These are phyloP conservation scores for Drosophila imparisetae DNA, from an alignment of 2,888 invertebrate species.

Conservation along the genomic window DNA sequence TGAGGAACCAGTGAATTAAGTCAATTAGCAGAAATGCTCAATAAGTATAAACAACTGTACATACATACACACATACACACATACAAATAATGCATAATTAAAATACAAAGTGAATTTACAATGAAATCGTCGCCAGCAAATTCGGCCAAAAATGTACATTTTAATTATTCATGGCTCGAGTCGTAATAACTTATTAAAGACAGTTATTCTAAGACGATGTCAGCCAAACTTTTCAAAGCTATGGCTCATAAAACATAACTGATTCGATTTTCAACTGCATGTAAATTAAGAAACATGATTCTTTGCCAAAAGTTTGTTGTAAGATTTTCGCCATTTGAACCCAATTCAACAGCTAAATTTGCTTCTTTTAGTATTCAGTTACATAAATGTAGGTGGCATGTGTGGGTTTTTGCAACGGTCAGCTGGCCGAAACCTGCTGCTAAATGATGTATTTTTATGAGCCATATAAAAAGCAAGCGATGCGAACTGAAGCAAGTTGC, in stretches of 20 bases:
- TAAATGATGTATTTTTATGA: slow-evolving; percentile 41
- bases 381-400: not conserved
- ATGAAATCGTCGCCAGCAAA: slow-evolving; percentile 6
- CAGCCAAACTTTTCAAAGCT: not conserved
- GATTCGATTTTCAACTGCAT: not conserved
- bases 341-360: not conserved
- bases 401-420: slow-evolving; percentile 21
- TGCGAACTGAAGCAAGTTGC: not conserved
- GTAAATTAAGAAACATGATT: not conserved
- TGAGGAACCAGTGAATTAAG: slow-evolving; percentile 14
- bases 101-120: slow-evolving; percentile 27
- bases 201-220: not conserved
- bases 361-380: not conserved
- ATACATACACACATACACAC: no score
- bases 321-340: not conserved
- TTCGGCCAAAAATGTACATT: not conserved
- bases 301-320: not conserved
- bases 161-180: slow-evolving; percentile 7
- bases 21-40: slow-evolving; percentile 32
- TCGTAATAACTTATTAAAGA: not conserved
- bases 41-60: not conserved
- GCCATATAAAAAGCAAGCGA: slow-evolving; percentile 21
- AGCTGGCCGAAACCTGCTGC: slow-evolving; percentile 17
- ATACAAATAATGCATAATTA: slow-evolving; percentile 16
- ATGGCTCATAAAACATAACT: not conserved